phyloP scores from a whole-genome alignment of 2,113 vertebrate genomes.

The Petromus typicus region DNA sequence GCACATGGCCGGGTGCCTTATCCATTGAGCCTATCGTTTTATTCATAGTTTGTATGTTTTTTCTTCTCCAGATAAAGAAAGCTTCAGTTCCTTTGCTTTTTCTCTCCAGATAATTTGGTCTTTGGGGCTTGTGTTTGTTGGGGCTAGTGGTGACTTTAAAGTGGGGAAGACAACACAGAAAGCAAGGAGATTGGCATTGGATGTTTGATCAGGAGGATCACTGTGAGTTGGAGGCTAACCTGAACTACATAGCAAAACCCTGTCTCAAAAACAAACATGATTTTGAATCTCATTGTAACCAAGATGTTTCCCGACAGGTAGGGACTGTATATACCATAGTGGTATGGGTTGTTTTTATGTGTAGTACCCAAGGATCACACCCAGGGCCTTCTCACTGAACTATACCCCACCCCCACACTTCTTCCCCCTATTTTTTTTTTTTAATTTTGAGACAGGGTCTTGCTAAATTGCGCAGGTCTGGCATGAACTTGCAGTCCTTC shows the following conservation, averaged over 20 bases:
- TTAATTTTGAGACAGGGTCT: not conserved
- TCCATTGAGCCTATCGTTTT: not conserved
- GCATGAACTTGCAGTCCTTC: not conserved
- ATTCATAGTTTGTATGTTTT: not conserved
- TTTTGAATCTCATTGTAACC: not conserved
- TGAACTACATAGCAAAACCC: not conserved
- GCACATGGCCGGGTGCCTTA: not conserved
- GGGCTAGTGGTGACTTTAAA: not conserved
- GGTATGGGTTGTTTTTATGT: not conserved
- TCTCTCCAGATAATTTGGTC: conserved; percentile 15
- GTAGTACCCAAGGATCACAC: not conserved
- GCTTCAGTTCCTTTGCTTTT: not conserved
- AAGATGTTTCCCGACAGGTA: not conserved
- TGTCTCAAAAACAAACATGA: not conserved
- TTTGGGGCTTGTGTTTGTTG: not conserved
- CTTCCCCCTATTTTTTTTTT: not conserved
- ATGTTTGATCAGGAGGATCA: not conserved
- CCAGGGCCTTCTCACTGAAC: not conserved
- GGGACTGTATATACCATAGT: not conserved
- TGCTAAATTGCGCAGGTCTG: not conserved
- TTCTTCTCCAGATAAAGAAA: conserved; percentile 37
- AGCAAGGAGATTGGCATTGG: not conserved
- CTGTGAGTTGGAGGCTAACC: not conserved
- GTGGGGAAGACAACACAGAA: conserved; percentile 18
- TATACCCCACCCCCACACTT: not conserved